Conservation (phyloP, 1,140 invertebrate genomes). For the Aphis craccivora region DNA sequence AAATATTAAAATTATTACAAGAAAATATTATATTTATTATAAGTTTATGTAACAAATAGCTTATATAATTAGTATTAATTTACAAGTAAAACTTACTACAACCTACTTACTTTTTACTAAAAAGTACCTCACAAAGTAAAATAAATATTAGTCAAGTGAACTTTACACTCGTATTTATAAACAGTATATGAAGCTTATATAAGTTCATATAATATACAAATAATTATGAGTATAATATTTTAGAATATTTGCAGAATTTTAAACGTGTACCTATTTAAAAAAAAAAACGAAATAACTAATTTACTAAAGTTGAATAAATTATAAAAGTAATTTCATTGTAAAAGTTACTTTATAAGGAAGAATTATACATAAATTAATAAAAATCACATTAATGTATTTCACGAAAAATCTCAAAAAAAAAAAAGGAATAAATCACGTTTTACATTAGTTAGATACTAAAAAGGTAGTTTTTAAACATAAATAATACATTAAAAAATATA, state of each 20-base stretch:
- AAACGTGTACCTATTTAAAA: not conserved
- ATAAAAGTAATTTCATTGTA: not conserved
- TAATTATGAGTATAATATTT: not conserved
- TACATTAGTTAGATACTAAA: not conserved
- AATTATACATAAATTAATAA: slow-evolving; percentile 1
- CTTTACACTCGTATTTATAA: too few relatives aligned
- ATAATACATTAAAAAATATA: not conserved
- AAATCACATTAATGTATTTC: not conserved
- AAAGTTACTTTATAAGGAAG: not conserved
- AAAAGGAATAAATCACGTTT: not conserved
- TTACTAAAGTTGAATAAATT: not conserved
- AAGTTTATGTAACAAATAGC: not conserved
- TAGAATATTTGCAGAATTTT: not conserved
- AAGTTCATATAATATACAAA: not conserved
- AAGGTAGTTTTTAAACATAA: not conserved
- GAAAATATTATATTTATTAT: not conserved
- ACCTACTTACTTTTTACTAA: too few relatives aligned
- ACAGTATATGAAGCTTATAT: not conserved
- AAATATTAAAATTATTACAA: too few relatives aligned
- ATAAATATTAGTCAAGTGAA: too few relatives aligned
- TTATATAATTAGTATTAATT: not conserved
- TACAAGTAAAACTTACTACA: not conserved
- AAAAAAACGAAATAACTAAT: not conserved
- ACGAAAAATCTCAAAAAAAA: not conserved
- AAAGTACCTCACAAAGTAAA: too few relatives aligned